Evolutionary conservation across 2,797 vertebrate genomes (phyloP), one percentile per base, ranked within the genome.

Genomic region (Gymnothorax javanicus): DNA sequence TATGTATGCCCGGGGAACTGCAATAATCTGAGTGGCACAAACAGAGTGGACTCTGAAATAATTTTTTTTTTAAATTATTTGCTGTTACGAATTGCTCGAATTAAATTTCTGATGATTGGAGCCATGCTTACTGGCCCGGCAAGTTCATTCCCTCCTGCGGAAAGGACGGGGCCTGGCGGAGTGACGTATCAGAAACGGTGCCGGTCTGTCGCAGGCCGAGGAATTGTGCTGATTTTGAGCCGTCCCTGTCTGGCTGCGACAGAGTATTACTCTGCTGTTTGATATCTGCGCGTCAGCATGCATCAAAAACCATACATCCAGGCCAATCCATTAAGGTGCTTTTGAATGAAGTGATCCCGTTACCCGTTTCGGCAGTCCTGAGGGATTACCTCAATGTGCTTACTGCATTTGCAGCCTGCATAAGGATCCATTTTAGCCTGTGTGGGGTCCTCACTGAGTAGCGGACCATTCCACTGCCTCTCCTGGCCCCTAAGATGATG

Each of bases 281-380:
- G 27, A 81, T 81, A 52, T 60, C 58, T 88, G 88, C 89, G 92
- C 92, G 93, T 94, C 82, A 89, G 93, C 95, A 93, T 94, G 91
- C 91, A 88, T 58, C 93, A 90, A 94, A 94, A 95, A 94, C 93
- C 92, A 92, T 52, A 92, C 92, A 90, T 90, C 91, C 92, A 88
- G 94, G 94, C 94, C 95, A 96, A 95, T 96, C 95, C 95, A 96
- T 96, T 96, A 95, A 95, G 95, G 94, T 96, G 95, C 95, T 96
- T 96, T 96, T 95, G 96, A 96, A 96, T 95, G 95, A 95, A 96
- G 94, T 96, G 95, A 96, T 96, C 96, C 95, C 95, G 96, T 96
- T 96, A 96, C 94, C 94, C 91, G 92, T 96, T 96, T 96, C 95
- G 94, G 95, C 94, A 95, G 94, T 95, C 94, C 94, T 93, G 90